Evolutionary conservation across 2,113 vertebrate genomes (phyloP).

Genomic region (Myotis brandtii): DNA sequence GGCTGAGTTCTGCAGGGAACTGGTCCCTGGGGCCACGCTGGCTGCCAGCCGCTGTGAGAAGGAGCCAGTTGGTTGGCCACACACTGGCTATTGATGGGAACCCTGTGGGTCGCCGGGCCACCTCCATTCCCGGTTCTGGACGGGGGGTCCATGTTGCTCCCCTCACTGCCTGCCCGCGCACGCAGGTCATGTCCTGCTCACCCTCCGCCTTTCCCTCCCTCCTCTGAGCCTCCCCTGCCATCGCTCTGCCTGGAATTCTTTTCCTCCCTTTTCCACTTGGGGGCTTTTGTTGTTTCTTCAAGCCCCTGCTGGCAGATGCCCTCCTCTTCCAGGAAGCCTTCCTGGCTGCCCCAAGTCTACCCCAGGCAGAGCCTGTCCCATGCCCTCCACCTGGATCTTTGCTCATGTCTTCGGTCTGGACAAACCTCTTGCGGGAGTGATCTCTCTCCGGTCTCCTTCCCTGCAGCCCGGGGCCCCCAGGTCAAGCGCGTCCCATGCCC

Average conservation of each 20-base stretch:
- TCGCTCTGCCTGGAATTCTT: background rate
- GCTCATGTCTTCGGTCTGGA: background rate
- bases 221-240: background rate
- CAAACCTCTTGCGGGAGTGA: background rate
- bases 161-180: accelerated
- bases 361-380: no score
- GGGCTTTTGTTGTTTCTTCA: background rate
- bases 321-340: background rate
- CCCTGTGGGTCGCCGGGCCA: background rate
- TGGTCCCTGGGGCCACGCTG: background rate
- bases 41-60: background rate
- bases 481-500: no score
- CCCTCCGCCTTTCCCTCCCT: background rate
- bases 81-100: accelerated
- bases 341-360: accelerated
- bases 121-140: no score
- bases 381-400: background rate
- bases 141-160: accelerated
- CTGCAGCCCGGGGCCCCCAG: no score
- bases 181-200: accelerated
- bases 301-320: background rate
- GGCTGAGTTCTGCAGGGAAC: background rate
- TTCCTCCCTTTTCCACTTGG: background rate
- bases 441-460: background rate
- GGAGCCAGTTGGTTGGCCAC: background rate